These are phyloP conservation scores for Calidris pygmaea DNA, from an alignment of 2,113 vertebrate species.

Conservation along the genomic window DNA sequence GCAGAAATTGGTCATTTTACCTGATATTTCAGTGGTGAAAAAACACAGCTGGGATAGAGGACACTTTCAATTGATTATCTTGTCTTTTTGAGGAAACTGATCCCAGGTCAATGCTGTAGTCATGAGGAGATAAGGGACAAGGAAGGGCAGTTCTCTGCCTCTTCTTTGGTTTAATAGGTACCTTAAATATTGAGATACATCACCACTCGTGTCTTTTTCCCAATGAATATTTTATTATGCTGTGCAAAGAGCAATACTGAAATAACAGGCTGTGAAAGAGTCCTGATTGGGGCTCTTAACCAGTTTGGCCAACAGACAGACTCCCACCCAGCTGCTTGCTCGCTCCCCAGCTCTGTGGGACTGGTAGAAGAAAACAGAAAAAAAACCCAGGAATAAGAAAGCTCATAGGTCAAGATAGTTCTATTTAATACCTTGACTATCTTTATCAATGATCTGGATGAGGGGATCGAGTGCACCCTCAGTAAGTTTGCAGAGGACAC, in stretches of 20 bases:
- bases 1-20: not conserved
- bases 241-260: not conserved
- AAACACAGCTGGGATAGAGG: not conserved
- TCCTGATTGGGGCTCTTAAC: not conserved
- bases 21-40: not conserved
- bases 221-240: not conserved
- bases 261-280: not conserved
- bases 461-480: not conserved
- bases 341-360: fast-evolving
- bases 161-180: not conserved
- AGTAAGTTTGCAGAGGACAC: not conserved
- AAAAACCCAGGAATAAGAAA: not conserved
- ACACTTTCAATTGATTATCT: not conserved
- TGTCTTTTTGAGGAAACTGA: not conserved
- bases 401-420: not conserved
- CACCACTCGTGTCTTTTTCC: not conserved
- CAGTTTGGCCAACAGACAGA: not conserved
- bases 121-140: not conserved
- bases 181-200: not conserved
- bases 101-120: not conserved
- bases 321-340: not conserved
- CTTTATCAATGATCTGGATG: not conserved
- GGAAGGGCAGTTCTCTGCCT: not conserved
- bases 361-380: not conserved
- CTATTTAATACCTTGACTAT: not conserved